These are phyloP conservation scores for Lymantria dispar DNA, from an alignment of 2,888 invertebrate species.

Conservation along the genomic window DNA sequence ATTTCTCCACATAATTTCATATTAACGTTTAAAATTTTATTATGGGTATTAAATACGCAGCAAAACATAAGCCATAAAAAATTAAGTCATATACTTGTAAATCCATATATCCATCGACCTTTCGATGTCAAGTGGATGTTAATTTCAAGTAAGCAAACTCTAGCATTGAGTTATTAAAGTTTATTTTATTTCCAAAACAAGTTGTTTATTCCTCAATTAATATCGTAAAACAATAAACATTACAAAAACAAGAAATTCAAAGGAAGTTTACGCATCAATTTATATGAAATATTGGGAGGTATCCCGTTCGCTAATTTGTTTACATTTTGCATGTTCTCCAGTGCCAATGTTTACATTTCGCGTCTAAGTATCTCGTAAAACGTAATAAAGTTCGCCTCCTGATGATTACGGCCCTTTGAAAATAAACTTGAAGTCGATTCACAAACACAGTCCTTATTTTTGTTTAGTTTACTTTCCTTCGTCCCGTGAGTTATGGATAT, in stretches of 20 bases:
- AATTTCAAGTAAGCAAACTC: too few relatives aligned
- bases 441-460: conserved; percentile 64
- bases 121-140: too few relatives aligned
- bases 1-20: too few relatives aligned
- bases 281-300: conserved; percentile 46
- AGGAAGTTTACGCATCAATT: conserved; percentile 50
- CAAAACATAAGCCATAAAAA: too few relatives aligned
- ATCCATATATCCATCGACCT: too few relatives aligned
- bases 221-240: conserved; percentile 37
- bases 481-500: conserved; percentile 58
- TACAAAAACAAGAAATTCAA: conserved; percentile 45
- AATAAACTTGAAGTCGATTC: conserved; percentile 68
- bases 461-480: conserved; percentile 62
- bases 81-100: too few relatives aligned
- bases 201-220: conserved; percentile 35
- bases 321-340: conserved; percentile 59
- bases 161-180: too few relatives aligned
- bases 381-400: conserved; percentile 67
- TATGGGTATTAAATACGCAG: too few relatives aligned
- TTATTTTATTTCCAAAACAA: conserved; percentile 5
- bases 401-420: conserved; percentile 72
- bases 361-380: conserved; percentile 55
- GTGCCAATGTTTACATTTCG: conserved; percentile 60
- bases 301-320: conserved; percentile 67
- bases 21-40: too few relatives aligned